Evolutionary conservation across 2,888 invertebrate genomes (phyloP).

Genomic region (Epirrita christyi): DNA sequence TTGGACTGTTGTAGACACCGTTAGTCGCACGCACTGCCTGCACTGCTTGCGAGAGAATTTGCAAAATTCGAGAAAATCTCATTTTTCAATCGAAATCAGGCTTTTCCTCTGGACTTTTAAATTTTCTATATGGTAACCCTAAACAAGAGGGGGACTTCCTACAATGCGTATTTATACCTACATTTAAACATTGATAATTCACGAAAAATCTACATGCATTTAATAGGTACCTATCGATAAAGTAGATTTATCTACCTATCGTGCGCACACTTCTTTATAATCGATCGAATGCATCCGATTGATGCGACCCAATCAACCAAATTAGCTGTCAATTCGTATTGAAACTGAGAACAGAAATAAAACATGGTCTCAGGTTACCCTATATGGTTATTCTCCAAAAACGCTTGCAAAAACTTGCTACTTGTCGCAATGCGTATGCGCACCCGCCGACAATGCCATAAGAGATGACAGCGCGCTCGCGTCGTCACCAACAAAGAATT

Average conservation of each 20-base stretch:
- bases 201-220: background rate
- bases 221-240: background rate
- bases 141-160: no score
- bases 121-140: no score
- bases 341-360: conserved; percentile 38
- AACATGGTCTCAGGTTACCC: conserved; percentile 43
- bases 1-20: no score
- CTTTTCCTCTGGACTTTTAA: no score
- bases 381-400: conserved; percentile 72
- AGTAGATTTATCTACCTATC: background rate
- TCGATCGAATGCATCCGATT: conserved; percentile 22
- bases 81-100: no score
- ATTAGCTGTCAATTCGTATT: conserved; percentile 42
- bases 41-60: no score
- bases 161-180: no score
- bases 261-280: conserved; percentile 9
- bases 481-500: conserved; percentile 73
- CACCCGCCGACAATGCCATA: conserved; percentile 50
- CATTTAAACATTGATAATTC: no score
- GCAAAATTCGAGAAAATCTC: no score
- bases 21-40: no score
- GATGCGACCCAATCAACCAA: conserved; percentile 40
- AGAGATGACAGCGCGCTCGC: conserved; percentile 70
- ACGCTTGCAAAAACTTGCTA: conserved; percentile 65
- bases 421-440: conserved; percentile 43